Percentiles rank a stretch among this genome's conserved stretches.
Conservation (phyloP, 2,113 vertebrate species). For the Neodon shergylaensis region DNA sequence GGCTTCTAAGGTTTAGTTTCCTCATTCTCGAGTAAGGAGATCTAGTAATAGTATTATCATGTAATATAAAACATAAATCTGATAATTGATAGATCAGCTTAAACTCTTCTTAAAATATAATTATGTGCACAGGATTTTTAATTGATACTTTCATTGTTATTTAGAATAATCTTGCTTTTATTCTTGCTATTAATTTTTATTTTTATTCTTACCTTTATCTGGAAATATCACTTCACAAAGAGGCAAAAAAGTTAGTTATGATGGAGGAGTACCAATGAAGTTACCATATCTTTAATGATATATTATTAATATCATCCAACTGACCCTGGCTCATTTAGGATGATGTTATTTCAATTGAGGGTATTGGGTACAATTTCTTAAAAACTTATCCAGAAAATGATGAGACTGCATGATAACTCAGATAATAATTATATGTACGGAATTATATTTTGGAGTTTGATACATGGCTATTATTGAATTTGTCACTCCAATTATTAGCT, state of each 20-base stretch:
- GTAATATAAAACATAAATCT: background rate
- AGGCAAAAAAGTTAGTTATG: background rate
- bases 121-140: background rate
- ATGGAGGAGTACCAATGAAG: background rate
- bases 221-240: background rate
- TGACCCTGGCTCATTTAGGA: background rate
- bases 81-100: background rate
- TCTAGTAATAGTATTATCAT: background rate
- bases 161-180: background rate
- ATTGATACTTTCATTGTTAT: background rate
- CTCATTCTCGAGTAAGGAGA: background rate
- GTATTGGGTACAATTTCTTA: background rate
- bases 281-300: background rate
- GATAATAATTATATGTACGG: background rate
- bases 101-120: background rate
- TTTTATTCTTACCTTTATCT: background rate
- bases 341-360: background rate
- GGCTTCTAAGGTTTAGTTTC: background rate
- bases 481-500: no score
- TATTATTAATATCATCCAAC: background rate
- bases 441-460: background rate
- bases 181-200: background rate
- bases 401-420: background rate
- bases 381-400: background rate
- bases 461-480: background rate